phyloP scores from a whole-genome alignment of 2,113 vertebrate genomes.

The Seriola aureovittata region DNA sequence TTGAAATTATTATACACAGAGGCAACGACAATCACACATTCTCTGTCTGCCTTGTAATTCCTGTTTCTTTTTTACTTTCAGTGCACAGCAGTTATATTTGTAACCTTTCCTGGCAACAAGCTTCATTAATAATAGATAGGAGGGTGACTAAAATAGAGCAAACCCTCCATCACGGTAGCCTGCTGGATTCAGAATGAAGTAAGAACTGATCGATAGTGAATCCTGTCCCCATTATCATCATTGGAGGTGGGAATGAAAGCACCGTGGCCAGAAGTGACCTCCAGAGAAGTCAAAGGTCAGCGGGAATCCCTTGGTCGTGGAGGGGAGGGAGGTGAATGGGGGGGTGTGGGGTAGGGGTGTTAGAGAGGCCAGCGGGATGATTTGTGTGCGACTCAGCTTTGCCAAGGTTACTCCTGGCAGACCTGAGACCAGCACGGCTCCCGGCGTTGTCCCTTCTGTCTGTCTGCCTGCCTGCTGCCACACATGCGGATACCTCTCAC shows the following conservation, averaged over 20 bases:
- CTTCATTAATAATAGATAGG: conserved; percentile 68
- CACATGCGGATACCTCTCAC: conserved; percentile 57
- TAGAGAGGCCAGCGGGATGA: conserved; percentile 40
- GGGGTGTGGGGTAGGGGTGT: not conserved
- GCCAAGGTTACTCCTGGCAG: conserved; percentile 69
- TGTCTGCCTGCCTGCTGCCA: conserved; percentile 43
- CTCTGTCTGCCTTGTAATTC: conserved; percentile 10
- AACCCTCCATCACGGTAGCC: conserved; percentile 43
- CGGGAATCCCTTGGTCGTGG: conserved; percentile 58
- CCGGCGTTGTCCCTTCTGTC: conserved; percentile 50
- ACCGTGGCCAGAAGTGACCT: conserved; percentile 31
- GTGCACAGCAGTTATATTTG: conserved; percentile 39
- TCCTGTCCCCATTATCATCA: conserved; percentile 14
- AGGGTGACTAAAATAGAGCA: conserved; percentile 72
- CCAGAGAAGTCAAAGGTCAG: conserved; percentile 61
- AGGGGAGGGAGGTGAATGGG: conserved; percentile 12
- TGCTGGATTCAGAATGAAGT: conserved; percentile 33
- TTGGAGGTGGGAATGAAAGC: conserved; percentile 18
- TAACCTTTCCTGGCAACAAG: conserved; percentile 59
- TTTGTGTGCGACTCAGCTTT: conserved; percentile 58
- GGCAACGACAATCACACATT: not conserved
- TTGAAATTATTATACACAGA: not conserved
- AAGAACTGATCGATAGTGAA: conserved; percentile 35
- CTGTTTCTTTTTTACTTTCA: not conserved
- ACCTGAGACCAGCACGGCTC: conserved; percentile 26